Evolutionary conservation across 2,113 vertebrate species (phyloP), one percentile per base, ranked within the genome.

Genomic region (Zosterops borbonicus): DNA sequence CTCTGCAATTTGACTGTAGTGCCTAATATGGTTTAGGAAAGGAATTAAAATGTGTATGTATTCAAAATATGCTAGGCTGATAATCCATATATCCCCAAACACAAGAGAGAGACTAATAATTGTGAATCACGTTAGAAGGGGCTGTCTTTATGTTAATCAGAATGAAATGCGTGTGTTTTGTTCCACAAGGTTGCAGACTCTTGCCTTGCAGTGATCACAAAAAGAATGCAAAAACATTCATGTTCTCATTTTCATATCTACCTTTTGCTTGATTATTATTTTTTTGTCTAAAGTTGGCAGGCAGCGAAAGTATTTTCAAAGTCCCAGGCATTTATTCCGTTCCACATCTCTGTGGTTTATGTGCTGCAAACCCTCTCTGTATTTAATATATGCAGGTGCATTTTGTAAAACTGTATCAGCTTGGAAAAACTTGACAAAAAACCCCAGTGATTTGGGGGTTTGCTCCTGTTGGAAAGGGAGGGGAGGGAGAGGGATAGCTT

Each of bases 51-150:
- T 83, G 67, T 88, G 84, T 93, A 64, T 64, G 75, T 82, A 75
- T 91, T 95, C 78, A 90, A 79, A 91, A 91, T 89, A 92, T 53
- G 78, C 68, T 76, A 86, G 94, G 83, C 77, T 97, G 92, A 93
- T 97, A 91, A 97, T 96, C 87, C 86, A 89, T 92, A 74, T 87
- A 95, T 90, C 78, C 93, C 95, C 92, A 90, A 96, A 94, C 95
- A 95, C 81, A 89, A 83, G 87, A 95, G 67, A 94, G 91, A 79
- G 86, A 94, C 93, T 95, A 97, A 87, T 96, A 95, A 95, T 91
- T 92, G 91, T 97, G 96, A 96, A 93, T 88, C 94, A 86, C 37
- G 69, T 94, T 93, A 91, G 85, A 95, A 95, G 81, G 87, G 79
- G 83, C 79, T 96, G 90, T 91, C 67, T 92, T 85, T 95, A 89